These are phyloP conservation scores for Hirtodrosophila cameraria DNA, from an alignment of 2,888 invertebrate genomes.

Conservation along the genomic window DNA sequence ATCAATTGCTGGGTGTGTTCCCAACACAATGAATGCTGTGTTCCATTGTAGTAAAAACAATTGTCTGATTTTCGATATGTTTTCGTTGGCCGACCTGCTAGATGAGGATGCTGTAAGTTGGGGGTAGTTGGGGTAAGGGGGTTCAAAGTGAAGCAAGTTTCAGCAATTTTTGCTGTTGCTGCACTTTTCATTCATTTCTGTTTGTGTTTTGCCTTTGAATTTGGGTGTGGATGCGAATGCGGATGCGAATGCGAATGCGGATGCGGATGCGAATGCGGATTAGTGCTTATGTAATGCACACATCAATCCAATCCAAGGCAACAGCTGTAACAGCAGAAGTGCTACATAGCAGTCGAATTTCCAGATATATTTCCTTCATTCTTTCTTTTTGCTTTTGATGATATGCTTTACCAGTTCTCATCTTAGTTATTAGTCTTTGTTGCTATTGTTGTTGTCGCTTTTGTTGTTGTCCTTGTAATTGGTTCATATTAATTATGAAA, in stretches of 20 bases:
- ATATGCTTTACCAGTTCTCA: slow-evolving; percentile 46
- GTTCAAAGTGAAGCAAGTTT: slow-evolving; percentile 10
- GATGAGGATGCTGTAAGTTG: slow-evolving; percentile 18
- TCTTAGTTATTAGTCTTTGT: slow-evolving; percentile 6
- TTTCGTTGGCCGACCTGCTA: slow-evolving; percentile 37
- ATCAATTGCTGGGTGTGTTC: slow-evolving; percentile 61
- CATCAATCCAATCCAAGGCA: slow-evolving; percentile 51
- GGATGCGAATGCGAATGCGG: slow-evolving; percentile 38
- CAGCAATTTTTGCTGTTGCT: slow-evolving; percentile 51
- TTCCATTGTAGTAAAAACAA: slow-evolving; percentile 72
- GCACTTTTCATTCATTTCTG: slow-evolving; percentile 66
- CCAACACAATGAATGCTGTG: slow-evolving; percentile 56
- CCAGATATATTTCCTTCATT: no score
- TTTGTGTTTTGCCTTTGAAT: slow-evolving; percentile 45
- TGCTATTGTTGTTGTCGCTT: no score
- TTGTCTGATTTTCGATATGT: slow-evolving; percentile 78
- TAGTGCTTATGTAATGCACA: slow-evolving; percentile 72
- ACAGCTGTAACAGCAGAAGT: slow-evolving; percentile 9
- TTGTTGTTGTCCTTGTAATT: slow-evolving; percentile 52
- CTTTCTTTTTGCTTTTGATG: slow-evolving; percentile 30
- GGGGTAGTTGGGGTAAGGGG: not conserved
- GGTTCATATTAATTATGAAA: slow-evolving; percentile 77
- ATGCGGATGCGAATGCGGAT: slow-evolving; percentile 56
- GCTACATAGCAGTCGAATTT: slow-evolving; percentile 26
- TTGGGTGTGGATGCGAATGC: not conserved